Percentiles rank a stretch among this genome's conserved stretches.
phyloP scores from a whole-genome alignment of 2,888 invertebrate species.

The Nemurella pictetii region DNA sequence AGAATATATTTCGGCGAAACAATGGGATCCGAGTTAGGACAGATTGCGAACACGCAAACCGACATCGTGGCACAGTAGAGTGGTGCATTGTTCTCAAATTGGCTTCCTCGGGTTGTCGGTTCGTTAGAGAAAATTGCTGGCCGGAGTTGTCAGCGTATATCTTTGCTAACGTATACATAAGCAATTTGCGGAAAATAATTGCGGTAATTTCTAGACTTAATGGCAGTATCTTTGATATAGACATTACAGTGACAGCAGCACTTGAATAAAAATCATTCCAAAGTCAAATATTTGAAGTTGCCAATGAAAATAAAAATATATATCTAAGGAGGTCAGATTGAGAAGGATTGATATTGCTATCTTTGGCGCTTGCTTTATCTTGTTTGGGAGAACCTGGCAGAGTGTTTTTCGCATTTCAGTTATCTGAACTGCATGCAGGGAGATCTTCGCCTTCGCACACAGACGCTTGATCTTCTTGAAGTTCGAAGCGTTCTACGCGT shows the following conservation, averaged over 20 bases:
- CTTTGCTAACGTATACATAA: background rate
- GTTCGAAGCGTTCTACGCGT: no score
- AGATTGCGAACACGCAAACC: background rate
- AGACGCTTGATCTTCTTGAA: no score
- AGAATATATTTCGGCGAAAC: background rate
- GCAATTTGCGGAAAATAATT: background rate
- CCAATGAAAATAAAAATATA: background rate
- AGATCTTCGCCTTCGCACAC: no score
- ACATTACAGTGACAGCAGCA: background rate
- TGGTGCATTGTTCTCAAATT: background rate
- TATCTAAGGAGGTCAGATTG: background rate
- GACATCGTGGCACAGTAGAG: background rate
- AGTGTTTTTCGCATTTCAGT: background rate
- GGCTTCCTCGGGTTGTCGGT: background rate
- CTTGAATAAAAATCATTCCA: background rate
- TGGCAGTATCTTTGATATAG: background rate
- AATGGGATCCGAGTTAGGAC: background rate
- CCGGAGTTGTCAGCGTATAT: background rate
- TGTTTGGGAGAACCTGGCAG: background rate
- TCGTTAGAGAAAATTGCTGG: background rate
- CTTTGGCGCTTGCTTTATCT: background rate
- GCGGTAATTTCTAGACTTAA: background rate
- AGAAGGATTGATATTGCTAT: background rate
- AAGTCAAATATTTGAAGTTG: background rate
- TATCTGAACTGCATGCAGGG: no score